Conservation (phyloP, 2,888 invertebrate genomes). For the Chydorus sphaericus region DNA sequence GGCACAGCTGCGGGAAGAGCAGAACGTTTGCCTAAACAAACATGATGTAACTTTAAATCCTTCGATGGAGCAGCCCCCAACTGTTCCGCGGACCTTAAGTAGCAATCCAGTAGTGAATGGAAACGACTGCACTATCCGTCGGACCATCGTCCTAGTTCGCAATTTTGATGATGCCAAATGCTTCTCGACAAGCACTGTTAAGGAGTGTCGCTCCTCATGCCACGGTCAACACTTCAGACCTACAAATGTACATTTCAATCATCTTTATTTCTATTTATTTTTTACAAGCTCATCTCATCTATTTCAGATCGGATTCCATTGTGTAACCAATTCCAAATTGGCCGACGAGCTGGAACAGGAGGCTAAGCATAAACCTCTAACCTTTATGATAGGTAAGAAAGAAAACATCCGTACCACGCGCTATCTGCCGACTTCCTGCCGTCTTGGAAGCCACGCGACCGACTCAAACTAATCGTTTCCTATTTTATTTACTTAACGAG, state of each 20-base stretch:
- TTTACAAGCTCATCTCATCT: background rate
- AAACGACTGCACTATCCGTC: background rate
- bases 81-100: background rate
- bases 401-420: slow-evolving; percentile 13
- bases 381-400: slow-evolving; percentile 7
- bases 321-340: slow-evolving; percentile 4
- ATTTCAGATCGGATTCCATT: slow-evolving; percentile 11
- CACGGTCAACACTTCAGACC: background rate
- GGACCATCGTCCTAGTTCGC: background rate
- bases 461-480: too few relatives aligned
- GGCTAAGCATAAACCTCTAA: slow-evolving; percentile 2
- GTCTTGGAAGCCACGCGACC: too few relatives aligned
- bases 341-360: slow-evolving; percentile 11
- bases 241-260: background rate
- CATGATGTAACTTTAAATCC: background rate
- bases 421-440: slow-evolving; percentile 13
- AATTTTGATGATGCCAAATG: slow-evolving; percentile 6
- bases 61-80: background rate
- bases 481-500: too few relatives aligned
- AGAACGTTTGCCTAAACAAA: background rate
- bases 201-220: slow-evolving; percentile 13
- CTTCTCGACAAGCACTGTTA: slow-evolving; percentile 11
- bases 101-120: background rate
- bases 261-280: background rate
- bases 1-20: slow-evolving; percentile 4